These are phyloP conservation scores for Tachystola acroxantha DNA, from an alignment of 2,888 invertebrate species.

Conservation along the genomic window DNA sequence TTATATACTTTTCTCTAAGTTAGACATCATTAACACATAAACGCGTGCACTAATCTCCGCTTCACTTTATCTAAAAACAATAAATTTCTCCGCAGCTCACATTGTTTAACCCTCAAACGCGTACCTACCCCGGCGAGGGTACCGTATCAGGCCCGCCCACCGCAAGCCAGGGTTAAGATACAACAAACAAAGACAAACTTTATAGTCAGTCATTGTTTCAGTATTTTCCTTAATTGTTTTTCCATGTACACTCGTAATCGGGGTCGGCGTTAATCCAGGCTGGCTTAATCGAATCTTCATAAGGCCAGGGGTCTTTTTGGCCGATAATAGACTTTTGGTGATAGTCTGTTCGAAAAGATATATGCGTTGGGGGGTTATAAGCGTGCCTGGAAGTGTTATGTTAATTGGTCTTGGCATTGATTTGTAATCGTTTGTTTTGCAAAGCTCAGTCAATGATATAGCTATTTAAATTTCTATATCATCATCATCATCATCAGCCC, in stretches of 20 bases:
- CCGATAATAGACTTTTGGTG: slow-evolving; percentile 27
- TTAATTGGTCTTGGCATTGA: slow-evolving; percentile 19
- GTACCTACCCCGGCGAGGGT: slow-evolving; percentile 36
- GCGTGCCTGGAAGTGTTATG: slow-evolving; percentile 25
- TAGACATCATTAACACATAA: no score
- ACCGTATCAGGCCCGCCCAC: slow-evolving; percentile 48
- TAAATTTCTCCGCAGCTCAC: slow-evolving; percentile 57
- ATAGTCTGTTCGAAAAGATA: slow-evolving; percentile 46
- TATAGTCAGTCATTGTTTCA: slow-evolving; percentile 67
- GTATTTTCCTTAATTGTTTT: slow-evolving; percentile 73
- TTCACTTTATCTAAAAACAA: slow-evolving; percentile 67
- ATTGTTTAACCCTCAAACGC: slow-evolving; percentile 55
- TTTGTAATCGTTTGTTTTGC: no score
- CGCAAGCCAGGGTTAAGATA: slow-evolving; percentile 59
- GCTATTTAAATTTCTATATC: no score
- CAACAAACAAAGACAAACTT: slow-evolving; percentile 65
- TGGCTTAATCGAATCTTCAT: slow-evolving; percentile 67
- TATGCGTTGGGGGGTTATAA: slow-evolving; percentile 43
- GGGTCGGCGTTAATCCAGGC: slow-evolving; percentile 48
- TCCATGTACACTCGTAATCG: slow-evolving; percentile 65
- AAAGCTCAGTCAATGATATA: no score
- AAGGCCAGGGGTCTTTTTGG: slow-evolving; percentile 37
- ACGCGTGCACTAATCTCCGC: slow-evolving; percentile 49
- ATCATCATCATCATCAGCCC: no score
- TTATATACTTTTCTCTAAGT: no score